Evolutionary conservation across 2,797 vertebrate species (phyloP).

Genomic region (Myotis vivesi): DNA sequence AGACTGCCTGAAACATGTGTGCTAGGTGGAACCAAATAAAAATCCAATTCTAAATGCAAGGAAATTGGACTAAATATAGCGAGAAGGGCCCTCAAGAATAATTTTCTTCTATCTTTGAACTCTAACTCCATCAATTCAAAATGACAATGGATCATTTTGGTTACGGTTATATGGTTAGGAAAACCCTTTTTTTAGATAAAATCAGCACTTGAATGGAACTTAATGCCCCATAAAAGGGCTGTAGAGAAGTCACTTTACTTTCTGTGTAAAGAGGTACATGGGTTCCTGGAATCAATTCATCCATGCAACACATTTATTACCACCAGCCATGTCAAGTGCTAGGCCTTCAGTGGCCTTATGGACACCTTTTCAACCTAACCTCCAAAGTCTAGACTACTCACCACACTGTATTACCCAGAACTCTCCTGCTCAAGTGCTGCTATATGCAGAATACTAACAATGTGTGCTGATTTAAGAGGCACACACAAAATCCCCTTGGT

Average conservation of each 20-base stretch:
- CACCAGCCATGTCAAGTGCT: not conserved
- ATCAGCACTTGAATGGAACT: constrained; percentile 22
- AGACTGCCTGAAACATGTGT: not conserved
- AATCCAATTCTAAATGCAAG: not conserved
- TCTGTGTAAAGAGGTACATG: not conserved
- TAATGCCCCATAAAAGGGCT: not conserved
- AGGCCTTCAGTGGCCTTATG: not conserved
- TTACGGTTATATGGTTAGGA: not conserved
- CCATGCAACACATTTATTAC: not conserved
- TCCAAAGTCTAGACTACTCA: not conserved
- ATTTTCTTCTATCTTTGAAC: not conserved
- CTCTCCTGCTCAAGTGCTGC: not conserved
- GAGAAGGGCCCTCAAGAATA: not conserved
- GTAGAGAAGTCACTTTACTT: not conserved
- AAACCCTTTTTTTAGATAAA: not conserved
- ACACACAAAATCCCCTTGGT: not conserved
- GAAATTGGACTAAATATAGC: not conserved
- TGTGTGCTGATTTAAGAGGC: not conserved
- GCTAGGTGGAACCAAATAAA: not conserved
- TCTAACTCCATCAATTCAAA: not conserved
- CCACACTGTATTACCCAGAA: not conserved
- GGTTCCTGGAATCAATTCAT: not conserved
- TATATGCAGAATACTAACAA: not conserved
- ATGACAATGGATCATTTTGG: not conserved
- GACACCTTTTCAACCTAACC: not conserved